These are phyloP conservation scores for Phthorimaea operculella DNA, from an alignment of 1,140 invertebrate species.

Conservation along the genomic window DNA sequence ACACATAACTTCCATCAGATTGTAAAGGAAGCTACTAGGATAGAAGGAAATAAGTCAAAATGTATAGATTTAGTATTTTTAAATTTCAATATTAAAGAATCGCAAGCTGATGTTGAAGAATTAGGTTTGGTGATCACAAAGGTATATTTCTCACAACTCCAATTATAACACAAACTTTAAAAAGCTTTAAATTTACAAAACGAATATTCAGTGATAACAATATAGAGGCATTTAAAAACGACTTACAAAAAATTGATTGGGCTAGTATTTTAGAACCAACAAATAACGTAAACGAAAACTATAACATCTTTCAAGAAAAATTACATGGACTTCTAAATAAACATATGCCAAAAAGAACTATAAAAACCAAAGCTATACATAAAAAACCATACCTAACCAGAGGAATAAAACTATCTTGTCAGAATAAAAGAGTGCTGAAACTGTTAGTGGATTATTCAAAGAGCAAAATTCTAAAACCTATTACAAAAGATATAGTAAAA, in stretches of 20 bases:
- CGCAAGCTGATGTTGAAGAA: too few species aligned
- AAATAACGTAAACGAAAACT: background rate
- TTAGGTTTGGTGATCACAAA: too few species aligned
- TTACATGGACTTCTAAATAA: background rate
- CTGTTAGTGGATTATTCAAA: background rate
- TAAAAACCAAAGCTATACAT: background rate
- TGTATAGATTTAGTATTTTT: too few species aligned
- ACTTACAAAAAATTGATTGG: background rate
- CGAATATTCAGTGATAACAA: background rate
- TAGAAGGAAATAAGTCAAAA: too few species aligned
- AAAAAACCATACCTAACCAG: background rate
- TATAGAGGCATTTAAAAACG: background rate
- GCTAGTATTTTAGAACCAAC: background rate
- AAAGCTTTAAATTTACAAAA: background rate
- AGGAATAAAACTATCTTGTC: background rate
- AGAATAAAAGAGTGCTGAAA: background rate
- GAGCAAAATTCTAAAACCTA: background rate
- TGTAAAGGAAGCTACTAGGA: too few species aligned
- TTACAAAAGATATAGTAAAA: background rate
- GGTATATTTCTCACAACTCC: too few species aligned
- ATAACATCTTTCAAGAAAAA: background rate
- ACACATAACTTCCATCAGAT: too few species aligned
- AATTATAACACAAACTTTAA: too few species aligned
- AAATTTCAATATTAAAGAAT: too few species aligned
- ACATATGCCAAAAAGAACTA: background rate